Conservation (phyloP, 2,113 vertebrate genomes). For the Xenopus borealis region DNA sequence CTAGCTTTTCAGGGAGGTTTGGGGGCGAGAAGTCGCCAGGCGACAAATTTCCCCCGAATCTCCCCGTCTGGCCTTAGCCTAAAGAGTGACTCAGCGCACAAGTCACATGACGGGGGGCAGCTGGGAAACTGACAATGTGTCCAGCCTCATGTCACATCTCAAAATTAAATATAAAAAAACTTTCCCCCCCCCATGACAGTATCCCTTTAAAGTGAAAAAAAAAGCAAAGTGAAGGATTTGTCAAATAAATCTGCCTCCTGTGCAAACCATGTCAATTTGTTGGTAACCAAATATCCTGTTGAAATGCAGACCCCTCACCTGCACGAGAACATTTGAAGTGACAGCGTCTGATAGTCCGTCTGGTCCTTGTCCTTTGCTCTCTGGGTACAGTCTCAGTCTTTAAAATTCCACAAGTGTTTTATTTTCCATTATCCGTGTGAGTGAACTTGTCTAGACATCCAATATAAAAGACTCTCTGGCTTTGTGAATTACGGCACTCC, state of each 20-base stretch:
- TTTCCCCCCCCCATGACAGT: no score
- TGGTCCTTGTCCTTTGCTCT: not conserved
- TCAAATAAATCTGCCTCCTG: not conserved
- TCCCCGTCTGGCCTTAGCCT: no score
- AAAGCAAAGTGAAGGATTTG: not conserved
- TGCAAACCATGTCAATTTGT: not conserved
- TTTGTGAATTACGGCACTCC: constrained; percentile 66
- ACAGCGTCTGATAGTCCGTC: constrained; percentile 1
- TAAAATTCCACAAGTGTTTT: constrained; percentile 58
- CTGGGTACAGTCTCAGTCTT: constrained; percentile 44
- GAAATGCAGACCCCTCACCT: not conserved
- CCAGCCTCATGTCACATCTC: no score
- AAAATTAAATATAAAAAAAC: no score
- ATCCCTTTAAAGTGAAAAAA: no score
- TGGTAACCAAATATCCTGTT: not conserved
- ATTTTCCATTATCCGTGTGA: constrained; percentile 46
- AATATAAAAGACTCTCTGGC: constrained; percentile 72
- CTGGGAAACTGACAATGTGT: no score
- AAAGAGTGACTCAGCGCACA: no score
- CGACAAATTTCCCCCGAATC: no score
- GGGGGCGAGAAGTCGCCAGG: no score
- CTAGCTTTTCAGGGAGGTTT: no score
- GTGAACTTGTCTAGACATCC: constrained; percentile 71
- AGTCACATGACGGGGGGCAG: no score
- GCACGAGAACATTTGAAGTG: not conserved